Percentiles rank a stretch among this genome's conserved stretches.
These are phyloP conservation scores for Sipha flava DNA, from an alignment of 1,140 invertebrate genomes.

Conservation along the genomic window DNA sequence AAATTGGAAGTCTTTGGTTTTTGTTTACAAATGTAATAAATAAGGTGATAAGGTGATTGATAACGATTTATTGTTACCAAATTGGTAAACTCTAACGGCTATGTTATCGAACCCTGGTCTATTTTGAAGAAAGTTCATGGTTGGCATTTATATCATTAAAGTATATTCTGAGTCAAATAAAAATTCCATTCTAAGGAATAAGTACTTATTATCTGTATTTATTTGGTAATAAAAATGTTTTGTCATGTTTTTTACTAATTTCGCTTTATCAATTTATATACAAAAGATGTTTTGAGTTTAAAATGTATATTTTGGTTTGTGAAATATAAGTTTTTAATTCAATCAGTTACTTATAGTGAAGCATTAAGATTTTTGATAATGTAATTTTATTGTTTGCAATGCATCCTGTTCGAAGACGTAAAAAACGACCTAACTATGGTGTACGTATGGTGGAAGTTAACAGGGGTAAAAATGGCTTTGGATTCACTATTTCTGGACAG, in stretches of 20 bases:
- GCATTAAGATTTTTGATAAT: neutral
- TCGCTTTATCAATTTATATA: neutral
- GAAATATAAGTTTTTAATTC: neutral
- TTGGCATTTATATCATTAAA: constrained; percentile 3
- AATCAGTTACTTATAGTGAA: neutral
- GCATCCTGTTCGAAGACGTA: constrained; percentile 64
- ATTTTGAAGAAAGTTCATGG: constrained; percentile 7
- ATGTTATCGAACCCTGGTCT: neutral
- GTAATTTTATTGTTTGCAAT: constrained; percentile 42
- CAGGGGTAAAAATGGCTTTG: constrained; percentile 75
- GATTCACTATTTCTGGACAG: constrained; percentile 89
- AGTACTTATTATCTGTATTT: neutral
- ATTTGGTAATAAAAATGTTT: too few species aligned
- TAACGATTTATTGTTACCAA: neutral
- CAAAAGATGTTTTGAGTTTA: neutral
- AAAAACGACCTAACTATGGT: constrained; percentile 69
- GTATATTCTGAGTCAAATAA: neutral
- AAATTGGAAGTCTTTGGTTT: too few species aligned
- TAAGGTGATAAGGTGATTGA: neutral
- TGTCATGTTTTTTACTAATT: too few species aligned
- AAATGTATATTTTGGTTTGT: neutral
- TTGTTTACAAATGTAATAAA: neutral
- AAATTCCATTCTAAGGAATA: neutral
- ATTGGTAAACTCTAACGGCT: neutral
- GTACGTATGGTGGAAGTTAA: constrained; percentile 77